Conservation (phyloP, 2,888 invertebrate genomes). For the Aporophyla lueneburgensis region DNA sequence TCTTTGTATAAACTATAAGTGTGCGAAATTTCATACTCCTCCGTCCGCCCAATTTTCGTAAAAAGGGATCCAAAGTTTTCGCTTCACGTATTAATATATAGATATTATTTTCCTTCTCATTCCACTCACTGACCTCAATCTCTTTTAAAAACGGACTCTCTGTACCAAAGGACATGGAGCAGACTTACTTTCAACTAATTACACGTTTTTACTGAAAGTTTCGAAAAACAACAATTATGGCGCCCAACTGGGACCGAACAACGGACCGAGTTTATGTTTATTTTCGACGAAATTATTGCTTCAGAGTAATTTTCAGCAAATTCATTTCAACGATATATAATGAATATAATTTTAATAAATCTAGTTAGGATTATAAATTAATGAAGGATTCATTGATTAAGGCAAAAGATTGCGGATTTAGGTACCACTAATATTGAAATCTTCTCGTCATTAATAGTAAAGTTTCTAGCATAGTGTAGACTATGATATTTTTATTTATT, state of each 20-base stretch:
- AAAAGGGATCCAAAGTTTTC: too few species aligned
- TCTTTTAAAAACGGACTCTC: background rate
- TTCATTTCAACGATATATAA: background rate
- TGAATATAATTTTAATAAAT: background rate
- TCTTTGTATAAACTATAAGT: too few species aligned
- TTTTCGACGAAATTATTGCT: background rate
- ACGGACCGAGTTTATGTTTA: background rate
- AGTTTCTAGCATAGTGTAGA: background rate
- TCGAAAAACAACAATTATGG: slow-evolving; percentile 28
- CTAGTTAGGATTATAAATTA: background rate
- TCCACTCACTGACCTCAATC: slow-evolving; percentile 4
- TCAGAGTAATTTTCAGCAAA: background rate
- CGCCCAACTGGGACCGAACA: slow-evolving; percentile 44
- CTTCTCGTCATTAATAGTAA: background rate
- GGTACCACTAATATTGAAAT: background rate
- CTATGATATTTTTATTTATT: too few species aligned
- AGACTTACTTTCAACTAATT: slow-evolving; percentile 48
- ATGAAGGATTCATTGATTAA: background rate
- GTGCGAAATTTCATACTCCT: too few species aligned
- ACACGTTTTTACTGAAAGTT: slow-evolving; percentile 29
- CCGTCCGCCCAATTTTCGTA: too few species aligned
- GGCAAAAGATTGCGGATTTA: background rate
- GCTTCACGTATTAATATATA: too few species aligned
- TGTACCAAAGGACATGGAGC: slow-evolving; percentile 16
- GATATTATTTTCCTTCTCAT: too few species aligned